Evolutionary conservation across 1,140 invertebrate genomes (phyloP).

Genomic region (Caenorhabditis remanei): DNA sequence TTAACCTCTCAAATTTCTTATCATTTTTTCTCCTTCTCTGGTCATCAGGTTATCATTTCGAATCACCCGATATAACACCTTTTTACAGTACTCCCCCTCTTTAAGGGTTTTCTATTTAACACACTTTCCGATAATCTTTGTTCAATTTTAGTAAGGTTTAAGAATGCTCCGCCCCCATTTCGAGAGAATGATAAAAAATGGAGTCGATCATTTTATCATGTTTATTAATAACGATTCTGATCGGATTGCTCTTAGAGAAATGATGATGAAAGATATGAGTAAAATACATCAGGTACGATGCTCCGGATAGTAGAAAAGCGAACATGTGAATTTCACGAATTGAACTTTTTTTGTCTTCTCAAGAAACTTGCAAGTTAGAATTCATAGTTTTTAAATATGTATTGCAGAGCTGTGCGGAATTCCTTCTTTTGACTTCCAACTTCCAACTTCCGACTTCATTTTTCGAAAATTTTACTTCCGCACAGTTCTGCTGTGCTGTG

Average conservation of each 20-base stretch:
- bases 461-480: no score
- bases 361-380: no score
- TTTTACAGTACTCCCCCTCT: background rate
- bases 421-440: no score
- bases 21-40: background rate
- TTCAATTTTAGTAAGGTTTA: background rate
- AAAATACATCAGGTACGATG: background rate
- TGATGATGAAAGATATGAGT: background rate
- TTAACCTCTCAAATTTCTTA: background rate
- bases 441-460: no score
- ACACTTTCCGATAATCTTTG: background rate
- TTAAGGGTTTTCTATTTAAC: background rate
- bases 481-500: no score
- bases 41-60: conserved; percentile 4
- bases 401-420: no score
- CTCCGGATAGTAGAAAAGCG: background rate
- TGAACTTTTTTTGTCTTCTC: no score
- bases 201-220: conserved; percentile 10
- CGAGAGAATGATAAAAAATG: background rate
- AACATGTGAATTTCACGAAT: no score
- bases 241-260: background rate
- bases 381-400: no score
- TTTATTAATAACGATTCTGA: background rate
- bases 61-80: conserved; percentile 25
- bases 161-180: no score